Base-by-base conservation (phyloP, 2,888 invertebrate genomes). In the Andricus curvator region DNA sequence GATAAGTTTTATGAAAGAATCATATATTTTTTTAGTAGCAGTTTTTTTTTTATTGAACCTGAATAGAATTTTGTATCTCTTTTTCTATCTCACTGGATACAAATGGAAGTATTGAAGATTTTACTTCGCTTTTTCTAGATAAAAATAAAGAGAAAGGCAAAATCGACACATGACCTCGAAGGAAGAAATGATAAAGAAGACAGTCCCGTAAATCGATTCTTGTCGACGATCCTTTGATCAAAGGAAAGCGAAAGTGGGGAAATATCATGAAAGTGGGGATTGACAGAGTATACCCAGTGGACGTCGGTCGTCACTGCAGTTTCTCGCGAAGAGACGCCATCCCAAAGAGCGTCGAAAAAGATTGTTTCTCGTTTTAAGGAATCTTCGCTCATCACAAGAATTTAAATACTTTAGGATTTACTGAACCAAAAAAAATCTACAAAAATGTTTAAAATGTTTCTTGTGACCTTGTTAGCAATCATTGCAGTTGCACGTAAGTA, bases 181-280 rank as follows among this genome's bases (percentile, higher is more conserved):
- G 17, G 44, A 62, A 41, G n/a, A 65, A 65, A 56, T 80, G 74
- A 78, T 79, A 64, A 81, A 78, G 78, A 82, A 77, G 64, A 77
- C 64, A 29, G 65, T 62, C 76, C 66, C 68, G 68, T 79, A 81
- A 68, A 81, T 84, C 84, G 84, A 85, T 83, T 84, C 85, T 82
- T 82, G 85, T 83, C 85, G 84, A 85, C 81, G 80, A 85, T 87
- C 82, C 87, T 83, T 85, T 87, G 87, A 88, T 86, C 87, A 86
- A 88, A 88, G 85, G 85, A 79, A 80, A 82, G 88, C 88, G 90
- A 90, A 89, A 91, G 91, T 91, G 91, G 91, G 91, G 90, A 91
- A 90, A 87, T 88, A 87, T 84, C 79, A 79, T 80, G 82, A 78
- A 68, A 88, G 92, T 90, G 91, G 92, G 92, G 92, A 89, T 85